Evolutionary conservation across 2,113 vertebrate species (phyloP).

Genomic region (Anoplopoma fimbria): DNA sequence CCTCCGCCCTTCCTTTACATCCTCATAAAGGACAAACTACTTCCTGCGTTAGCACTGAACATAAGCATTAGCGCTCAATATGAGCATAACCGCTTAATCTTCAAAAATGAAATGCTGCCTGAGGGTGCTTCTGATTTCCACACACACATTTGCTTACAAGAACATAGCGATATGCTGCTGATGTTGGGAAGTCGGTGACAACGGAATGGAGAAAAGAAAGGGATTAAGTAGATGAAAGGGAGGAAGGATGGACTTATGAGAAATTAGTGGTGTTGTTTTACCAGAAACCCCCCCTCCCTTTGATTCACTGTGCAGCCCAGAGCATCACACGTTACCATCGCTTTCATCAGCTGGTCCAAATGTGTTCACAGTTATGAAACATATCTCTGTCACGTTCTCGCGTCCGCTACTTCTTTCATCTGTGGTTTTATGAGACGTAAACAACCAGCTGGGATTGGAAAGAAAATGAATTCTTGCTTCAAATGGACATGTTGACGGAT

Average conservation of each 20-base stretch:
- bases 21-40: neutral
- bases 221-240: conserved; percentile 6
- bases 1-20: no score
- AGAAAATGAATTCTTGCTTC: no score
- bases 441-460: no score
- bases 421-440: no score
- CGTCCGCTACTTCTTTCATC: no score
- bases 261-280: conserved; percentile 35
- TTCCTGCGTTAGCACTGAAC: neutral
- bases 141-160: neutral
- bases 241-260: conserved; percentile 44
- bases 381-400: no score
- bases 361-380: no score
- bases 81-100: neutral
- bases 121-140: neutral
- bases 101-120: neutral
- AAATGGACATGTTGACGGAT: no score
- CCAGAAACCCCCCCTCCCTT: conserved; percentile 32
- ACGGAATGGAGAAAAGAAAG: conserved; percentile 23
- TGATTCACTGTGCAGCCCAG: neutral
- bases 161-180: neutral
- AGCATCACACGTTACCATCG: neutral
- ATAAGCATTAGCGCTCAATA: neutral
- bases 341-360: neutral
- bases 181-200: conserved; percentile 14